Evolutionary conservation across 1,140 invertebrate species (phyloP).

Genomic region (Aplysia californica): DNA sequence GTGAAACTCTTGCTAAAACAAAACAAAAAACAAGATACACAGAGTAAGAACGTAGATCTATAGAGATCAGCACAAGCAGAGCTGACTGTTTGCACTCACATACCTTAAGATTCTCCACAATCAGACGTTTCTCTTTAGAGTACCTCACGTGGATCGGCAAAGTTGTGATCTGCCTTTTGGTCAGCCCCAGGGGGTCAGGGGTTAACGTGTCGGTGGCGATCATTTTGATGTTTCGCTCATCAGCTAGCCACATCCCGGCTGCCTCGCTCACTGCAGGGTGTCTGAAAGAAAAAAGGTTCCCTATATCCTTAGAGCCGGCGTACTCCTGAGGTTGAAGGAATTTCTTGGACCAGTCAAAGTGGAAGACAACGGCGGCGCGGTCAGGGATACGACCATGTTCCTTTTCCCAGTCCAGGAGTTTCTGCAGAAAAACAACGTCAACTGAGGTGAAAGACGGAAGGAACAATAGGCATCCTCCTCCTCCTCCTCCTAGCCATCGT

Average conservation of each 20-base stretch:
- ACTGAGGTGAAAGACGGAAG: too few species aligned
- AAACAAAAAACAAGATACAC: too few species aligned
- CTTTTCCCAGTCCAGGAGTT: conserved; percentile 7
- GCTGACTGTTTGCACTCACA: too few species aligned
- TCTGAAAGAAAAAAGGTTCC: neutral
- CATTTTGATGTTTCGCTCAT: neutral
- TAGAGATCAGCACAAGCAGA: too few species aligned
- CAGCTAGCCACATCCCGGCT: neutral
- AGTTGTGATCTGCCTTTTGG: neutral
- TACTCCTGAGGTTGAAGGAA: neutral
- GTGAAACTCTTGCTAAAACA: too few species aligned
- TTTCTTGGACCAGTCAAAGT: neutral
- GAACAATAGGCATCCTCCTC: too few species aligned
- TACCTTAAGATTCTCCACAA: conserved; percentile 20
- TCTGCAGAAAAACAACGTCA: too few species aligned
- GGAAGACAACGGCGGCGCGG: neutral
- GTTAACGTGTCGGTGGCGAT: neutral
- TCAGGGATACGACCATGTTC: neutral
- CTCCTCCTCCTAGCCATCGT: too few species aligned
- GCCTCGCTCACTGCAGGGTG: neutral
- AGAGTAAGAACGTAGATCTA: too few species aligned
- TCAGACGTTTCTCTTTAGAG: neutral
- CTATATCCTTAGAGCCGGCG: neutral
- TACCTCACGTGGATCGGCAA: neutral
- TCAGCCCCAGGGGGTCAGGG: neutral